Conservation (phyloP, 2,888 invertebrate species). For the Catocala nupta region DNA sequence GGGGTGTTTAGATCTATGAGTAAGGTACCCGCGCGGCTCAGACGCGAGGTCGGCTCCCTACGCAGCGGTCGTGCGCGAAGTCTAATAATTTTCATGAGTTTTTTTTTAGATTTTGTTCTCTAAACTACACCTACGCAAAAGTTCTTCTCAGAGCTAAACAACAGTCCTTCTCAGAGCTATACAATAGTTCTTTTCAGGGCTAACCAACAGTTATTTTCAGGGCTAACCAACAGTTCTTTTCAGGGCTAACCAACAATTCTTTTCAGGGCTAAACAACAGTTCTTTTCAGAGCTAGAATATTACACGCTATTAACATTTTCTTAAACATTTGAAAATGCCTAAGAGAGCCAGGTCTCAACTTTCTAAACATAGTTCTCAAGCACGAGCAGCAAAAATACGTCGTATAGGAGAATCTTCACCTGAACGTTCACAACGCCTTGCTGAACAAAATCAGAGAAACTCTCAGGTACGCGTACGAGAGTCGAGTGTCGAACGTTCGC, state of each 20-base stretch:
- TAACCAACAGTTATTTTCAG: no score
- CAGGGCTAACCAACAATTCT: slow-evolving; percentile 14
- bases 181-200: no score
- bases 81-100: neutral
- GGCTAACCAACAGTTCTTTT: no score
- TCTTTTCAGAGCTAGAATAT: slow-evolving; percentile 7
- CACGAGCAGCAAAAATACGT: slow-evolving; percentile 9
- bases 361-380: slow-evolving; percentile 25
- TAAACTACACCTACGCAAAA: slow-evolving; percentile 18
- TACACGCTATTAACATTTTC: slow-evolving; percentile 9
- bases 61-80: no score
- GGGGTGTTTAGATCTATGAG: slow-evolving; percentile 13
- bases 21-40: neutral
- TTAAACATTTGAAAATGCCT: slow-evolving; percentile 2
- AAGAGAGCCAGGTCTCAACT: slow-evolving; percentile 20
- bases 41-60: no score
- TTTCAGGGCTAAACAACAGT: slow-evolving; percentile 15
- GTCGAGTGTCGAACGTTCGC: no score
- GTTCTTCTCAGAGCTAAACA: slow-evolving; percentile 16
- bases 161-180: no score
- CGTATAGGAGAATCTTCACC: neutral
- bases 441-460: no score
- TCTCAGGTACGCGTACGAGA: no score
- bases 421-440: slow-evolving; percentile 15
- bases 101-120: slow-evolving; percentile 16